Conservation (phyloP, 2,797 vertebrate genomes). For the Urocyon cinereoargenteus region DNA sequence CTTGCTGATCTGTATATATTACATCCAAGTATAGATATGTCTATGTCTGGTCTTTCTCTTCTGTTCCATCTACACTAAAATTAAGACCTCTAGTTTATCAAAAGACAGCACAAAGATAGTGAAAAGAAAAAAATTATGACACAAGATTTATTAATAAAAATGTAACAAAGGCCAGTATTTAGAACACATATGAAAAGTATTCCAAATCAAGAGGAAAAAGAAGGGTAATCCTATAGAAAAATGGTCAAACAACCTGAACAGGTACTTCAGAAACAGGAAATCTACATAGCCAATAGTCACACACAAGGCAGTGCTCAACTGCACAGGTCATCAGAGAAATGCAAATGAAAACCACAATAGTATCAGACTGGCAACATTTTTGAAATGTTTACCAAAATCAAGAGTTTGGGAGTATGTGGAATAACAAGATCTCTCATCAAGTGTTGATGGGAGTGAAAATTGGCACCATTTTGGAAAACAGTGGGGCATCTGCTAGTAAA, state of each 20-base stretch:
- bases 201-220: slow-evolving; percentile 6
- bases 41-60: neutral
- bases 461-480: neutral
- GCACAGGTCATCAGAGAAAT: neutral
- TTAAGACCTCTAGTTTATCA: neutral
- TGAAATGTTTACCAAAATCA: neutral
- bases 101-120: slow-evolving; percentile 14
- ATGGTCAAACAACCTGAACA: neutral
- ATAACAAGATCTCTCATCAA: neutral
- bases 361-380: neutral
- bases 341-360: neutral
- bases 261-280: neutral
- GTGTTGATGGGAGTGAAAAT: neutral
- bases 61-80: neutral
- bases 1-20: neutral
- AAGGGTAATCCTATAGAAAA: neutral
- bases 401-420: neutral
- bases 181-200: slow-evolving; percentile 11
- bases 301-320: neutral
- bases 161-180: neutral
- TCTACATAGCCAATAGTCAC: neutral
- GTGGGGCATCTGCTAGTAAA: neutral
- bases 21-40: neutral
- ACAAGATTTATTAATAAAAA: neutral
- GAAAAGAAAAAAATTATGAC: neutral